Base-by-base conservation (phyloP, 30 jellyfish, hydroid and myxozoan genomes). In the Catostylus mosaicus region DNA sequence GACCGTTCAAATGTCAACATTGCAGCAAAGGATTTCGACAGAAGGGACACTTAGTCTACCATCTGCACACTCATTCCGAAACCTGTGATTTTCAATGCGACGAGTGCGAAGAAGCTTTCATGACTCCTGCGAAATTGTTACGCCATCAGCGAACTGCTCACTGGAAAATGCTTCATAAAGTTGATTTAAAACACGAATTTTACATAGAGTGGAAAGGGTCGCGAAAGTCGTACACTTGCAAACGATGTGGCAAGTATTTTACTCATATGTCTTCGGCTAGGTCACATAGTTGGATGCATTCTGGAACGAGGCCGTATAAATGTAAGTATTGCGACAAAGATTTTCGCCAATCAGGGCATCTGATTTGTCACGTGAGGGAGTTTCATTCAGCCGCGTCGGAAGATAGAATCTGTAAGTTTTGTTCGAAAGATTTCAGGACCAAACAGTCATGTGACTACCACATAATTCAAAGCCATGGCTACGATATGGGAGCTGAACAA, bases 201-300 rank as follows among this genome's bases (percentile, higher is more conserved):
- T 24, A 8, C 33, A 57, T 67, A 30, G 50, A 67, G 0, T 31
- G 38, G 14, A 27, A 67, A 10, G 78, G 78, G 0, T 11, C 38
- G 26, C 34, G 59, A 19, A 67, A 67, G 38, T 5, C 78, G 59
- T 67, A 67, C 10, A 67, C 59, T 26, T 67, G 78, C 14, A 31
- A 46, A 19, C 34, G 50, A 0, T 67, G 78, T 8, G 59, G 59
- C 32, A 67, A 67, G 38, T 35, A 46, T 34, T 67, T 67, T 34
- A 29, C 30, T 11, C 78, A 67, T 35, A 18, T 67, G 78, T 46
- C 34, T 11, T 67, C 78, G 24, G 78, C 78, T 11, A 31, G 78
- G 50, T 24, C 78, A 4, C 78, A 67, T 7, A 67, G 78, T 33
- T 67, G 78, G 78, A 67, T 67, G 78, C 78, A 67, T 20, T 67